Percentiles rank a stretch among this genome's conserved stretches.
Evolutionary conservation across 2,888 invertebrate genomes (phyloP).

Genomic region (Lepidonotus clava): DNA sequence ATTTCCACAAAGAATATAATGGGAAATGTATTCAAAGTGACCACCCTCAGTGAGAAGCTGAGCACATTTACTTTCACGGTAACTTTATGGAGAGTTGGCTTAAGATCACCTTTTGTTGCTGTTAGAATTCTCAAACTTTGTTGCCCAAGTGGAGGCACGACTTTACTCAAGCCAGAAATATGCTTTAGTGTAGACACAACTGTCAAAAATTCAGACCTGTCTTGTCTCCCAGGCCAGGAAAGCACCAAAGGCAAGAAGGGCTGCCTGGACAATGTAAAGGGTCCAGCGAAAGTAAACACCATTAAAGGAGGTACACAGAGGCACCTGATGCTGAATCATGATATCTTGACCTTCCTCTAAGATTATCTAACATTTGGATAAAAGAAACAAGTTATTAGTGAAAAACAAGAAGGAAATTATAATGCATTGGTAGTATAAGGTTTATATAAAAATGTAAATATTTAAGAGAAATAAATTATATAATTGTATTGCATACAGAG

Average conservation of each 20-base stretch:
- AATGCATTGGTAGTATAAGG: no score
- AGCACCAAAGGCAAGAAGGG: conserved; percentile 61
- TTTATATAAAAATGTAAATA: no score
- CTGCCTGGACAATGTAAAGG: conserved; percentile 59
- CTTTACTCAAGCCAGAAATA: no score
- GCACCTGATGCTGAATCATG: conserved; percentile 52
- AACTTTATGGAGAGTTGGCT: background rate
- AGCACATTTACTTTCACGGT: background rate
- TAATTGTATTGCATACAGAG: no score
- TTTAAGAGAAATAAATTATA: no score
- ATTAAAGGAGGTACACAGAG: conserved; percentile 54
- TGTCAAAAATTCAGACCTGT: conserved; percentile 49
- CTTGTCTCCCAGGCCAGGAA: conserved; percentile 63
- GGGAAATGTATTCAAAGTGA: no score
- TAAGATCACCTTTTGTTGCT: background rate
- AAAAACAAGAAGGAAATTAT: no score
- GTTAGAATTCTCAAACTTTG: background rate
- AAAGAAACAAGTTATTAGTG: no score
- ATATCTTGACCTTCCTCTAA: conserved; percentile 55
- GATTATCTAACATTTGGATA: no score
- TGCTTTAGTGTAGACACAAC: no score
- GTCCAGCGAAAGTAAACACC: conserved; percentile 59
- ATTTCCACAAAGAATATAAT: background rate
- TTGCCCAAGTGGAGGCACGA: background rate
- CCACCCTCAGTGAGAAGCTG: no score